Base-by-base conservation (phyloP, 2,113 vertebrate species). In the Cygnus buccinator region DNA sequence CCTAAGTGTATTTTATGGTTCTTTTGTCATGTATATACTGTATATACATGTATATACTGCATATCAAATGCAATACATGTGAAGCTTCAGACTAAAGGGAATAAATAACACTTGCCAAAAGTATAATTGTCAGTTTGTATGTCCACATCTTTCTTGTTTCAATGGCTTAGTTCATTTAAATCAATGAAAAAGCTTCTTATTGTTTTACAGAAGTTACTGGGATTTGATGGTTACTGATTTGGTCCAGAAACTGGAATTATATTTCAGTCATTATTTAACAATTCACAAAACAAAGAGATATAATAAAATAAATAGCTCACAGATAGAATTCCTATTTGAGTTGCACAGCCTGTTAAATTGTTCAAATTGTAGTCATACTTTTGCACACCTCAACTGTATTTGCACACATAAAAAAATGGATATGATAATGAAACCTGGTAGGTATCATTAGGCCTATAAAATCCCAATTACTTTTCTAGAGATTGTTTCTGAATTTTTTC, bases 231-330 rank as follows among this genome's bases (percentile, higher is more conserved):
- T 79, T 72, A 78, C 52, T 87, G 62, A 72, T 48, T 46, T 65
- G 65, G 50, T 84, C 35, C 77, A 82, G 39, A 91, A 95, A 84
- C 66, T 33, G 55, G 73, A 92, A 78, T 84, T 63, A 14, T 55
- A 74, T 65, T 82, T 95, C 71, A 94, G 57, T 29, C 58, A 54
- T 82, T 82, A 66, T 28, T 66, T 91, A 82, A 35, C 37, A 65
- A 76, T 54, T 78, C 84, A 39, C 75, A 95, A 78, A 71, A 57
- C 7, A 67, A 43, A 90, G 70, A 88, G 10, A 55, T 57, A 50
- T 41, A 94, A 55, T 63, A 59, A 87, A 92, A 92, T 50, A 79
- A 87, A 87, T 57, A 90, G 20, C 44, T 93, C 52, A 82, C 77
- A 87, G 63, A 93, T 29, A 84, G 61, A 78, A 70, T 50, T 48